A percentile compares a stretch with the other conserved stretches of the same genome.
Conservation (phyloP, 2,113 vertebrate genomes). For the Urocitellus parryii region DNA sequence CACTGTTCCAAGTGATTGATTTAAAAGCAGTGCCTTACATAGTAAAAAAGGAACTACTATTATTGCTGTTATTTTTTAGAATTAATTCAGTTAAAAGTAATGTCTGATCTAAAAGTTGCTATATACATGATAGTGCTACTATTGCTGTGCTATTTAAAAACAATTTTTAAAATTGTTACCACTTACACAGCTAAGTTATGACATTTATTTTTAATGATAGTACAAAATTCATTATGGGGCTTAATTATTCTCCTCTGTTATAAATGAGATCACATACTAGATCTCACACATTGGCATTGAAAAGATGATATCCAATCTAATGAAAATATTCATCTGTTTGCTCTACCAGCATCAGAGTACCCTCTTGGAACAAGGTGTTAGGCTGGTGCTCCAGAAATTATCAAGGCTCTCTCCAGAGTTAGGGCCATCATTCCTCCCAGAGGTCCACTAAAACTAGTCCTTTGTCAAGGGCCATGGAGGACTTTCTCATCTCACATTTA, state of each 20-base stretch:
- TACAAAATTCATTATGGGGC: not conserved
- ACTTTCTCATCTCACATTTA: not conserved
- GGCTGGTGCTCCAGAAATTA: not conserved
- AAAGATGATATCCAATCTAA: not conserved
- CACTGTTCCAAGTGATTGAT: not conserved
- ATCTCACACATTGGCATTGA: not conserved
- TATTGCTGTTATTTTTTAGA: not conserved
- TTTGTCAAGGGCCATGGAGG: not conserved
- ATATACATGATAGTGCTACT: not conserved
- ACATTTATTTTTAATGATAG: not conserved
- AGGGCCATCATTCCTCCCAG: not conserved
- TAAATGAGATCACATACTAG: conserved; percentile 6
- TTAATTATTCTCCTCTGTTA: conserved; percentile 24
- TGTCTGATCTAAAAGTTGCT: not conserved
- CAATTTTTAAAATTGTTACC: conserved; percentile 29
- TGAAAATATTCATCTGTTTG: not conserved
- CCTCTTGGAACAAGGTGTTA: not conserved
- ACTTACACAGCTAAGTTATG: not conserved
- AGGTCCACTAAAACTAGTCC: not conserved
- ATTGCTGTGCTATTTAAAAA: not conserved
- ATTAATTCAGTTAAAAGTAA: not conserved
- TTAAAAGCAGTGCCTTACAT: not conserved
- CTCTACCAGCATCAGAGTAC: not conserved
- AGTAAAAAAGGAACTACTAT: not conserved
- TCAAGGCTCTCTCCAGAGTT: not conserved